Base-by-base conservation (phyloP, 2,797 vertebrate species). In the Chromobotia macracanthus region DNA sequence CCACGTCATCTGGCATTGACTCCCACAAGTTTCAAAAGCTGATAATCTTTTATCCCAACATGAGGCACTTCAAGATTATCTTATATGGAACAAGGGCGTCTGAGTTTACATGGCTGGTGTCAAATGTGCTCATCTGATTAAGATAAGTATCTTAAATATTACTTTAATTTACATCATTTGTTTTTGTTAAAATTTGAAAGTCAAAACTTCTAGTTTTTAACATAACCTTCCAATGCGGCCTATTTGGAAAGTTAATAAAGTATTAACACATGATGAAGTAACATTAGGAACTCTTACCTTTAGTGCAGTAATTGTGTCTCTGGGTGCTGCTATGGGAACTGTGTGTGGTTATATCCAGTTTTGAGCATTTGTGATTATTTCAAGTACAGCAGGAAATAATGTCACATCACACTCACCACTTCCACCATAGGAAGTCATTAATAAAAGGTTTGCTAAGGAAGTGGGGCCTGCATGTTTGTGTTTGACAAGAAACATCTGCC, bases 391-490 rank as follows among this genome's bases (percentile, higher is more conserved):
- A 89, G 91, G 91, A 94, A 94, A 86, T 88, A 85, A 82, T 86
- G 83, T 89, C 72, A 86, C 87, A 90, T 90, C 86, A 80, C 82
- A 82, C 80, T 68, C 80, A 86, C 64, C 19, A 75, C 86, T 90
- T 92, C 90, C 91, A 85, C 86, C 87, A 84, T 85, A 88, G 91
- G 91, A 93, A 93, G 83, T 85, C 87, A 90, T 91, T 72, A 87
- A 91, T 92, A 86, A 89, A 84, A 68, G 5, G 65, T 15, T 68
- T 61, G 77, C 80, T 87, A 82, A 84, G 85, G 87, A 90, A 87
- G 80, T 28, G 75, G 80, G 74, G 38, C 68, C 63, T 70, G 70
- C 61, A 56, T 71, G 70, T 68, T 70, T 79, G 48, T 44, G 25
- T 77, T 46, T 18, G 77, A 71, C 56, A 63, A 79, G 68, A 64